Conservation (phyloP, 2,888 invertebrate genomes). For the Zhuqinia jingwanae region DNA sequence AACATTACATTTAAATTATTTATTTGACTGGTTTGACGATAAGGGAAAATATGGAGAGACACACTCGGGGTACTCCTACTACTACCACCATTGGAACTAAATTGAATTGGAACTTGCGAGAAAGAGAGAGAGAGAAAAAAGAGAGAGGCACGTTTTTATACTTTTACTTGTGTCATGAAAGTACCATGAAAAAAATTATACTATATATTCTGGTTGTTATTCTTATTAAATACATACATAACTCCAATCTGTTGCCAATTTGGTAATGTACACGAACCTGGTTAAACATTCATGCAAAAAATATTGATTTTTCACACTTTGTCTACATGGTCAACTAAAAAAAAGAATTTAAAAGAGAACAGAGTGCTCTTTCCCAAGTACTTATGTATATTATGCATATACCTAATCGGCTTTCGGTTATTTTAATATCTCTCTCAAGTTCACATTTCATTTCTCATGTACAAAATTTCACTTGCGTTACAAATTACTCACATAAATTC, state of each 20-base stretch:
- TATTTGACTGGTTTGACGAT: neutral
- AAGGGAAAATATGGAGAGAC: neutral
- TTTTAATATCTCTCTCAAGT: no score
- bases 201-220: neutral
- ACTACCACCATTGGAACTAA: no score
- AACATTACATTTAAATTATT: neutral
- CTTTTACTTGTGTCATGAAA: no score
- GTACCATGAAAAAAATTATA: no score
- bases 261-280: neutral
- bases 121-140: neutral
- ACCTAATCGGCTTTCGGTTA: no score
- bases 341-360: neutral
- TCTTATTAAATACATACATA: neutral
- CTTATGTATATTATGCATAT: neutral
- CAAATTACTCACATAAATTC: no score
- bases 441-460: no score
- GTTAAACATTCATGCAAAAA: constrained; percentile 15
- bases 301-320: constrained; percentile 40
- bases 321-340: neutral
- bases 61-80: neutral
- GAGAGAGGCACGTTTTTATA: no score
- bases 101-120: neutral
- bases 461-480: no score
- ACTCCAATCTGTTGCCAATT: neutral
- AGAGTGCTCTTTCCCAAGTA: neutral